Percentiles rank a stretch among this genome's conserved stretches.
phyloP scores from a whole-genome alignment of 2,888 invertebrate genomes.

The Villa cingulata region DNA sequence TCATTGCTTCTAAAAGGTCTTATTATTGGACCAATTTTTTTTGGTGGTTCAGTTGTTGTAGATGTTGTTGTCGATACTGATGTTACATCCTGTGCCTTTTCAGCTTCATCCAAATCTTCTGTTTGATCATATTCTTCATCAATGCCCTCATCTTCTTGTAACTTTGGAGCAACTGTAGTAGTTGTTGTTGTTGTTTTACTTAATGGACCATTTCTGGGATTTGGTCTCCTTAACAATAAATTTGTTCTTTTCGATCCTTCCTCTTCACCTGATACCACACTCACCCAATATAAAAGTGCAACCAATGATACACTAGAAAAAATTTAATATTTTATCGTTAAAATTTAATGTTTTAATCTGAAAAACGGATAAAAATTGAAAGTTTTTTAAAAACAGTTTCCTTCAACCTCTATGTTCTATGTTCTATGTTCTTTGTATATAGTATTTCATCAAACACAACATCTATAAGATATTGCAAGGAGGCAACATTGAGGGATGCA shows the following conservation, averaged over 20 bases:
- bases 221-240: conserved; percentile 18
- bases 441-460: too few relatives aligned
- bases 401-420: too few relatives aligned
- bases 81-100: conserved; percentile 40
- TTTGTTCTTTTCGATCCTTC: conserved; percentile 22
- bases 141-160: conserved; percentile 29
- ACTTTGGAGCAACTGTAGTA: conserved; percentile 22
- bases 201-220: conserved; percentile 4
- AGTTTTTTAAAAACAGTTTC: too few relatives aligned
- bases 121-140: conserved; percentile 42
- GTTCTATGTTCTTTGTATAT: too few relatives aligned
- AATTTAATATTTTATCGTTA: background rate
- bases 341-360: too few relatives aligned
- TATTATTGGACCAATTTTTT: conserved; percentile 49
- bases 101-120: conserved; percentile 33
- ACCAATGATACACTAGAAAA: background rate
- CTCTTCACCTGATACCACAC: conserved; percentile 19
- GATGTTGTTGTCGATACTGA: conserved; percentile 40
- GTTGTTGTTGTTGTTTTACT: conserved; percentile 26
- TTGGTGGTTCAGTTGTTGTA: conserved; percentile 56
- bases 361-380: too few relatives aligned
- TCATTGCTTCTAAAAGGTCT: conserved; percentile 68
- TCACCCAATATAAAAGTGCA: background rate
- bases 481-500: too few relatives aligned
- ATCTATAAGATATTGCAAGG: too few relatives aligned